Evolutionary conservation across 2,888 invertebrate species (phyloP), one percentile per base, ranked within the genome.

Genomic region (Ligdia adustata): DNA sequence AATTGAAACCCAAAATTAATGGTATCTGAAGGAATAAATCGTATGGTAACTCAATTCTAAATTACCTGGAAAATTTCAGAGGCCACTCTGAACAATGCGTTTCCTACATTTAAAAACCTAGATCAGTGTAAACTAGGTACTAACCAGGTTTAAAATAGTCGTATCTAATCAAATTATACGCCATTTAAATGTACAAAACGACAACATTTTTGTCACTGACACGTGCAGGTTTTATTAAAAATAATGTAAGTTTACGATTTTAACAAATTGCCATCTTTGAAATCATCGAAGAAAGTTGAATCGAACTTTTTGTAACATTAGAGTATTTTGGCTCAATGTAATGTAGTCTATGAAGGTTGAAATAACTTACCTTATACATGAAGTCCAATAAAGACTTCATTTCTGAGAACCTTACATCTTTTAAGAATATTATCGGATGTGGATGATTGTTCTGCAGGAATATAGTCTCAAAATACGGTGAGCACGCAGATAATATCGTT

Each of bases 391-490:
- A 91, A 63, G 96, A 96, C 87, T 95, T 96, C 93, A 97, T 96
- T 91, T 97, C 96, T 79, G 94, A 94, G 80, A 94, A 95, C 91
- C 95, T 93, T 79, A 97, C 96, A 94, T 97, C 97, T 93, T 96
- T 96, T 78, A 97, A 93, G 89, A 96, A 96, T 90, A 97, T 96
- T 80, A 97, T 97, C 52, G 96, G 97, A 91, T 97, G 97, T 74
- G 96, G 96, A 91, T 97, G 96, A 66, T 92, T 92, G 83, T 96
- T 97, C 90, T 96, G 95, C 75, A 96, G 92, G 90, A 97, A 96
- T 91, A 97, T 94, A 82, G 92, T 96, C 92, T 97, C 97, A 89
- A 97, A 97, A 91, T 97, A 97, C 60, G 97, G 97, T 91, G 97
- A 97, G 91, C 97, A 97, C 70, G 97, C 97, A 55, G 97, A 97